These are phyloP conservation scores for Naja naja DNA, from an alignment of 2,113 vertebrate genomes.

Conservation along the genomic window DNA sequence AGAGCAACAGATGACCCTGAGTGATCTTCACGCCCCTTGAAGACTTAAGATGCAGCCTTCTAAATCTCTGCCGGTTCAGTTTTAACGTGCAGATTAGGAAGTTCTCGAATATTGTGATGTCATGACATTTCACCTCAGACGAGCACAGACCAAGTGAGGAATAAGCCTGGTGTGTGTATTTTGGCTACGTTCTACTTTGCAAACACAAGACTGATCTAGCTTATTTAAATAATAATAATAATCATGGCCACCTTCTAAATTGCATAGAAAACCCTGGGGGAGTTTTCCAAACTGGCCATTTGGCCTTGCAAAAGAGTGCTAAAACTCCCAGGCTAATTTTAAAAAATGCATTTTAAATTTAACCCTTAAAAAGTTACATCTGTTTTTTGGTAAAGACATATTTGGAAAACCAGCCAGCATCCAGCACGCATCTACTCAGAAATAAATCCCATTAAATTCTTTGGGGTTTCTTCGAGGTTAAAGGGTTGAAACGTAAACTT, in stretches of 20 bases:
- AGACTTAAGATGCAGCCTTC: not conserved
- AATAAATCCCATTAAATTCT: not conserved
- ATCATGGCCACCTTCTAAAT: not conserved
- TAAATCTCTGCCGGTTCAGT: not conserved
- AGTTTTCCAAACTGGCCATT: not conserved
- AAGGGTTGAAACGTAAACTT: not conserved
- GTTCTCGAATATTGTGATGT: not conserved
- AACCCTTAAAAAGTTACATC: not conserved
- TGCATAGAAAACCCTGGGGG: not conserved
- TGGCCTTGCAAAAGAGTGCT: not conserved
- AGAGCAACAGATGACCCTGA: not conserved
- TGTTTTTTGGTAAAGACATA: not conserved
- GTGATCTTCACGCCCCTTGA: not conserved
- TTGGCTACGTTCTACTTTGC: not conserved
- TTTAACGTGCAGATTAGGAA: not conserved
- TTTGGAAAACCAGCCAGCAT: not conserved
- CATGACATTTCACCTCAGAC: not conserved
- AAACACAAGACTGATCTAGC: not conserved
- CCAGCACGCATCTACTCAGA: not conserved
- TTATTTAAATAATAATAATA: not conserved
- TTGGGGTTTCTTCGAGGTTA: not conserved
- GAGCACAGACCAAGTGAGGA: not conserved
- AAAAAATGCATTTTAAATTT: not conserved
- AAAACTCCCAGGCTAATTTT: not conserved
- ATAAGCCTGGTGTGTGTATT: not conserved